Evolutionary conservation across 2,888 invertebrate genomes (phyloP).

Genomic region (Patella pellucida): DNA sequence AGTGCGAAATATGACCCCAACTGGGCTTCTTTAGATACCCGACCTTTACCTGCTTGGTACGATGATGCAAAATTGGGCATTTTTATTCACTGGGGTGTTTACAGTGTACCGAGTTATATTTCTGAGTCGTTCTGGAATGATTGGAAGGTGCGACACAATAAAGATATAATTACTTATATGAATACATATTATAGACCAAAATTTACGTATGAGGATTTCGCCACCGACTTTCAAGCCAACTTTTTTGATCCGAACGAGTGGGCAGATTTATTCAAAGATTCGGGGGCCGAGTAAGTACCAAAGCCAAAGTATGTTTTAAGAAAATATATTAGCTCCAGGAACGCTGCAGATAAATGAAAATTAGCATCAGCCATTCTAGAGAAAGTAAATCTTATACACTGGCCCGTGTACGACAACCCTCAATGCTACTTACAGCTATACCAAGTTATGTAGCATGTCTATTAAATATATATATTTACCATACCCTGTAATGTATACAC

Average conservation of each 20-base stretch:
- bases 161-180: slow-evolving; percentile 78
- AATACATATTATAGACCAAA: slow-evolving; percentile 84
- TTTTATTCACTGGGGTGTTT: slow-evolving; percentile 73
- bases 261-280: slow-evolving; percentile 84
- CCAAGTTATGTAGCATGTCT: too few relatives aligned
- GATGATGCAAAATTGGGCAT: slow-evolving; percentile 73
- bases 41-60: slow-evolving; percentile 77
- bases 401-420: too few relatives aligned
- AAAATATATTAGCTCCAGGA: too few relatives aligned
- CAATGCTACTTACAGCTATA: too few relatives aligned
- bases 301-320: too few relatives aligned
- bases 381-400: too few relatives aligned
- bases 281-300: slow-evolving; percentile 82
- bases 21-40: slow-evolving; percentile 87
- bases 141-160: slow-evolving; percentile 77
- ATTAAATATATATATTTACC: too few relatives aligned
- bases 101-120: slow-evolving; percentile 66
- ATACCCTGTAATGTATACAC: too few relatives aligned
- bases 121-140: slow-evolving; percentile 92
- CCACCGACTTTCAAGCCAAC: slow-evolving; percentile 85
- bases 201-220: slow-evolving; percentile 94
- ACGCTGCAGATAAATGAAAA: too few relatives aligned
- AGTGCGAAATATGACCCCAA: slow-evolving; percentile 74
- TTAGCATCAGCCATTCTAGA: too few relatives aligned
- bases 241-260: slow-evolving; percentile 88